Evolutionary conservation across 2,888 invertebrate species (phyloP).

Genomic region (Pteria penguin): DNA sequence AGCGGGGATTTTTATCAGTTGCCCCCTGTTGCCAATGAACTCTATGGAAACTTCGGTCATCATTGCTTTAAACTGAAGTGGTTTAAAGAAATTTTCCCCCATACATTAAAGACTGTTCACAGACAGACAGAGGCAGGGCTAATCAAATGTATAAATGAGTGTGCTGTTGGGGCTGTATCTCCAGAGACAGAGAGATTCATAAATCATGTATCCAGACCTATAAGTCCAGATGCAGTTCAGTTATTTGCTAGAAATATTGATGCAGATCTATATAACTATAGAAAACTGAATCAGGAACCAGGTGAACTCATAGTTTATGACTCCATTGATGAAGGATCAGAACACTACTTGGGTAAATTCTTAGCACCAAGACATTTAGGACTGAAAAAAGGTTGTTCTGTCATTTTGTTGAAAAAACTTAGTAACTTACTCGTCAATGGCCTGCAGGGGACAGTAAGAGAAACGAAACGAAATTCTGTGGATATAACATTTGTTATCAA

Average conservation of each 20-base stretch:
- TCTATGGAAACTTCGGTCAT: constrained; percentile 22
- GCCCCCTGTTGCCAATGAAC: constrained; percentile 14
- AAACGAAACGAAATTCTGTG: constrained; percentile 12
- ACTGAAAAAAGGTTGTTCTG: constrained; percentile 35
- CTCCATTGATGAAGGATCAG: constrained; percentile 14
- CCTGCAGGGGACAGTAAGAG: constrained; percentile 36
- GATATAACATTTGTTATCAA: constrained; percentile 20
- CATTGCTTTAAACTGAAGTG: constrained; percentile 15
- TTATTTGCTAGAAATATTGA: constrained; percentile 32
- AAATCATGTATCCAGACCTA: constrained; percentile 7
- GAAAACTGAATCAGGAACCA: background rate
- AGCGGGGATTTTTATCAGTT: constrained; percentile 36
- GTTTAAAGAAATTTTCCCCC: constrained; percentile 20
- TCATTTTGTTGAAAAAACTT: constrained; percentile 45
- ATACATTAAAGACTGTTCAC: constrained; percentile 6
- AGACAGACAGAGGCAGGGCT: constrained; percentile 13
- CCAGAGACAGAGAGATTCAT: constrained; percentile 15
- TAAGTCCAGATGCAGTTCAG: background rate
- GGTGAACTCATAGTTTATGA: constrained; percentile 10
- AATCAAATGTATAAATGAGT: constrained; percentile 21
- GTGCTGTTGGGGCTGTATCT: constrained; percentile 20
- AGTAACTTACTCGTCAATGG: constrained; percentile 47
- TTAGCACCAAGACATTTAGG: constrained; percentile 25
- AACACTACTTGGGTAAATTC: constrained; percentile 12
- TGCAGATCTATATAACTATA: constrained; percentile 28